Conservation (phyloP, 2,113 vertebrate species). For the Hemiscyllium ocellatum region DNA sequence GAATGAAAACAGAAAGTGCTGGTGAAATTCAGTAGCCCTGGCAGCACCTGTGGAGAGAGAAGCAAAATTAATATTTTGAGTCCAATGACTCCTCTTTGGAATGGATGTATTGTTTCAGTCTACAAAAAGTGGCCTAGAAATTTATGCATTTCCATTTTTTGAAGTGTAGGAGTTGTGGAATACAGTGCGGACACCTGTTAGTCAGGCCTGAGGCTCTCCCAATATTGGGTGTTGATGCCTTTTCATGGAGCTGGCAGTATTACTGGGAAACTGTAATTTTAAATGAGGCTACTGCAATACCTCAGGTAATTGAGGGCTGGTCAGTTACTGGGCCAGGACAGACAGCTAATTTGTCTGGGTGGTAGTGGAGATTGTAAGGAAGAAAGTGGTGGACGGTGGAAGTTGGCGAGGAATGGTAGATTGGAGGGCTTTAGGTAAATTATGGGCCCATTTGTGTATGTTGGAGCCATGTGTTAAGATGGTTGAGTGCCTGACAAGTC, state of each 20-base stretch:
- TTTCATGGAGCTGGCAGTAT: background rate
- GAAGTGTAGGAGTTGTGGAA: background rate
- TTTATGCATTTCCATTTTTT: background rate
- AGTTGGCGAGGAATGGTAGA: background rate
- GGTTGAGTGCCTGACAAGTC: background rate
- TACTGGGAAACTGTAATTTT: background rate
- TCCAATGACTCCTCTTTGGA: too few relatives aligned
- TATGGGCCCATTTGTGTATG: background rate
- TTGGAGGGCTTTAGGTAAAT: background rate
- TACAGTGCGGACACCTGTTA: background rate
- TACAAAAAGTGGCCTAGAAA: background rate
- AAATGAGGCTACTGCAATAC: background rate
- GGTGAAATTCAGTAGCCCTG: too few relatives aligned
- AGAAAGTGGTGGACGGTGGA: background rate
- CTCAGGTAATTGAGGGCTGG: background rate
- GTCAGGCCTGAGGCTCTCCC: background rate
- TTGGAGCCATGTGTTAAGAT: background rate
- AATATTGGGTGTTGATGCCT: background rate
- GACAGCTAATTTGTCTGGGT: background rate
- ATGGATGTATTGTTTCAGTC: background rate
- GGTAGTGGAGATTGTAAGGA: background rate
- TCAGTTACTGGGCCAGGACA: background rate
- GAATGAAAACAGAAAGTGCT: background rate
- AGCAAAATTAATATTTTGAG: too few relatives aligned
- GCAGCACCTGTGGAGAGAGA: too few relatives aligned